Percentiles rank a stretch among this genome's conserved stretches.
phyloP scores from a whole-genome alignment of 2,113 vertebrate species.

The Microcebus murinus region DNA sequence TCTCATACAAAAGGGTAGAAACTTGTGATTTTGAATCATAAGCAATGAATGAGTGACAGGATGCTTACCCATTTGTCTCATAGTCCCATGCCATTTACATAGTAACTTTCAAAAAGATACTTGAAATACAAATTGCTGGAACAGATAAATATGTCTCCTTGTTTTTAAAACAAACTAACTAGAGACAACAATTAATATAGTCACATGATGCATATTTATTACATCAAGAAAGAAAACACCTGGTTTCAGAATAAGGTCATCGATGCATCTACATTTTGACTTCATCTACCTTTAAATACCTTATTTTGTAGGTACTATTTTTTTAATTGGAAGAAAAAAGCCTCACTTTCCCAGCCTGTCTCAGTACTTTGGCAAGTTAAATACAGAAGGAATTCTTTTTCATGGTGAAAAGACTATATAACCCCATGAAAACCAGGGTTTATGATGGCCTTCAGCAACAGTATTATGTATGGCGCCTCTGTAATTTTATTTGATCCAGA shows the following conservation, averaged over 20 bases:
- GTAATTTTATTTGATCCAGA: slow-evolving; percentile 81
- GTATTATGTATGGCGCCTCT: slow-evolving; percentile 75
- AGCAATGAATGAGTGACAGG: background rate
- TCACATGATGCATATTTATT: background rate
- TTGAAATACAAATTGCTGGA: background rate
- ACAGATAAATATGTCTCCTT: background rate
- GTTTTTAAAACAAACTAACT: slow-evolving; percentile 5
- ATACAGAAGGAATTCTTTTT: slow-evolving; percentile 55
- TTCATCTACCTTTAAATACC: slow-evolving; percentile 28
- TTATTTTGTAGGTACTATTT: slow-evolving; percentile 41
- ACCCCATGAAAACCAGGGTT: slow-evolving; percentile 77
- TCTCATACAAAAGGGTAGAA: background rate
- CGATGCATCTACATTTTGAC: background rate
- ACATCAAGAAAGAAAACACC: background rate
- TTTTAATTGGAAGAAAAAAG: slow-evolving; percentile 42
- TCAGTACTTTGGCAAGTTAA: slow-evolving; percentile 64
- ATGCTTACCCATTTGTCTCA: background rate
- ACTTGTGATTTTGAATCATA: background rate
- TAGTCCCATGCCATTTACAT: background rate
- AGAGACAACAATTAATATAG: background rate
- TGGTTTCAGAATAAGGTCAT: background rate
- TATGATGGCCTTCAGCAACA: slow-evolving; percentile 84
- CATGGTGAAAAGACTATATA: slow-evolving; percentile 72
- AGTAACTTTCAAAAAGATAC: background rate
- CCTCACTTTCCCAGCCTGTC: background rate